These are phyloP conservation scores for Puma concolor DNA, from an alignment of 2,113 vertebrate genomes.

Conservation along the genomic window DNA sequence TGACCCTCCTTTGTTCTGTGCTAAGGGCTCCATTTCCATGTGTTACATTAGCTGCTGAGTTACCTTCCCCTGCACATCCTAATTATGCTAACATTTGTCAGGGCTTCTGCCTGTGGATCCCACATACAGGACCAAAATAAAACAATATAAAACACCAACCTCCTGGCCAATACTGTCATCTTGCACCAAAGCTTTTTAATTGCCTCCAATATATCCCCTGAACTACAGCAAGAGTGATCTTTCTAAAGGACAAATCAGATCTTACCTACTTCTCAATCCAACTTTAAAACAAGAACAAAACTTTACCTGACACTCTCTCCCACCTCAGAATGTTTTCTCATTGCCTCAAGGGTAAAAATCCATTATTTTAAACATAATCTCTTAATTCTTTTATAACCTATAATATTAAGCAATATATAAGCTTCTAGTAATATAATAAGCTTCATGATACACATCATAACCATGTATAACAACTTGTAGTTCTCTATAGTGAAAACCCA, in stretches of 20 bases:
- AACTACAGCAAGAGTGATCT: not conserved
- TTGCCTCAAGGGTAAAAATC: not conserved
- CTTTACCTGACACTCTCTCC: not conserved
- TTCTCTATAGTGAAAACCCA: not conserved
- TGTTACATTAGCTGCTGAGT: not conserved
- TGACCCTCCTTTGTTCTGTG: not conserved
- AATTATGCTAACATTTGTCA: not conserved
- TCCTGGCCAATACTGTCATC: not conserved
- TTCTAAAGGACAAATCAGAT: not conserved
- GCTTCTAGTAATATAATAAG: not conserved
- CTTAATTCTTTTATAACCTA: not conserved
- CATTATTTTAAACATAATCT: not conserved
- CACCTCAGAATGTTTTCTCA: not conserved
- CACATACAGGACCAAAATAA: not conserved
- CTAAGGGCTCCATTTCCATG: not conserved
- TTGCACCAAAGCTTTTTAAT: not conserved
- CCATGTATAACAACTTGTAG: not conserved
- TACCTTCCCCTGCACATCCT: not conserved
- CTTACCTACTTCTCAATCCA: not conserved
- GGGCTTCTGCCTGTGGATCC: not conserved
- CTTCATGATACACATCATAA: not conserved
- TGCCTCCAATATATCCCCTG: not conserved
- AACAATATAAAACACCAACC: not conserved
- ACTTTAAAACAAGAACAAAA: conserved; percentile 16
- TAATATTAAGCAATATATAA: too few relatives aligned